Percentiles rank a stretch among this genome's conserved stretches.
Conservation (phyloP, 2,888 invertebrate genomes). For the Mechanitis messenoides region DNA sequence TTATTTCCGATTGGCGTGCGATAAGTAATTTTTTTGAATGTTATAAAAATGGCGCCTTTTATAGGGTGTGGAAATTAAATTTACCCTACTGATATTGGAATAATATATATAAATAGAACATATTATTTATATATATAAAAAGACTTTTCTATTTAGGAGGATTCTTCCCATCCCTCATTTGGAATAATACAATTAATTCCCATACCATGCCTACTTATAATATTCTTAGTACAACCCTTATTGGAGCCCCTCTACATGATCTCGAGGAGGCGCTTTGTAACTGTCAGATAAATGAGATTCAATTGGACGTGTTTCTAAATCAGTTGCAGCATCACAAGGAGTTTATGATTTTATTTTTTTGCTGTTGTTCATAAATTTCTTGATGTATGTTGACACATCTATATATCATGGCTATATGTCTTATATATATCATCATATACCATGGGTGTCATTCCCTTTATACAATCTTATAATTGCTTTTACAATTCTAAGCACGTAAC, state of each 20-base stretch:
- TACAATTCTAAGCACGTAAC: conserved; percentile 45
- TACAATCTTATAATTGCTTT: conserved; percentile 54
- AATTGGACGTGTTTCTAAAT: conserved; percentile 3
- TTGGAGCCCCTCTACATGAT: conserved; percentile 42
- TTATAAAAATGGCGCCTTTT: background rate
- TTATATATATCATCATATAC: too few species aligned
- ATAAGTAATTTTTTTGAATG: conserved; percentile 13
- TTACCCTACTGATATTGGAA: background rate
- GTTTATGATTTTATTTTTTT: too few species aligned
- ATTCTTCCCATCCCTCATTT: conserved; percentile 72
- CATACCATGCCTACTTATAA: conserved; percentile 64
- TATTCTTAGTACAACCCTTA: conserved; percentile 54
- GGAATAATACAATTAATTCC: conserved; percentile 73
- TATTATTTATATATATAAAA: too few species aligned
- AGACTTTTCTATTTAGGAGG: conserved; percentile 72
- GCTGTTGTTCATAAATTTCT: too few species aligned
- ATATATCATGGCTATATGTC: too few species aligned
- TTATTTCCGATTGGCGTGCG: conserved; percentile 26
- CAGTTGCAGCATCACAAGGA: background rate
- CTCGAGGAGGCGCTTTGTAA: conserved; percentile 10
- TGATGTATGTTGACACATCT: too few species aligned
- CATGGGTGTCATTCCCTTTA: conserved; percentile 48
- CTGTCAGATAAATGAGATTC: conserved; percentile 9
- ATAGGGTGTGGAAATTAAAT: background rate
- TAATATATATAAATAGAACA: too few species aligned